Conservation (phyloP, 64 coral and sea anemone species). For the Platygyra sinensis region DNA sequence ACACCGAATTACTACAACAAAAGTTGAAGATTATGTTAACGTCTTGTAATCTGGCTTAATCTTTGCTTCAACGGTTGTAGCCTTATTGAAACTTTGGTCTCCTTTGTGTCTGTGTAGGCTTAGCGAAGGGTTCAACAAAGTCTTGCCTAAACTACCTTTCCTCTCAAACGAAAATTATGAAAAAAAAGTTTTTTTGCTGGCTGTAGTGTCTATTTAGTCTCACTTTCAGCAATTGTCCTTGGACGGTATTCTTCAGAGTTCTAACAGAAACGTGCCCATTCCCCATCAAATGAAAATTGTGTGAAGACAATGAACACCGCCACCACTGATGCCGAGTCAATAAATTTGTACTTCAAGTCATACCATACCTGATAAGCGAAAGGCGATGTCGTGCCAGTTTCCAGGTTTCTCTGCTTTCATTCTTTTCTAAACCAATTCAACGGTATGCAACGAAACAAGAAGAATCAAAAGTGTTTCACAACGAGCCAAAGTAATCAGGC, state of each 20-base stretch:
- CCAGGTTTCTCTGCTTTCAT: slow-evolving; percentile 10
- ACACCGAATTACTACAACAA: background rate
- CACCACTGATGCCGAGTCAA: background rate
- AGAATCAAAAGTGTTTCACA: background rate
- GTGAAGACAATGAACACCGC: background rate
- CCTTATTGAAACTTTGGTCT: too few species aligned
- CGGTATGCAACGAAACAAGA: too few species aligned
- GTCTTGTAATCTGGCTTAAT: too few species aligned
- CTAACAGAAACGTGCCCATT: background rate
- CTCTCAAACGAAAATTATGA: too few species aligned
- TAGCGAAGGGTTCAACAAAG: too few species aligned
- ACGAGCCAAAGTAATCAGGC: background rate
- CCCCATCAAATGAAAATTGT: background rate
- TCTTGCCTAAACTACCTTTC: too few species aligned
- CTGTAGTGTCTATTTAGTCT: background rate
- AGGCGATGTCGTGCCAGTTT: slow-evolving; percentile 39
- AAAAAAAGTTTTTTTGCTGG: background rate
- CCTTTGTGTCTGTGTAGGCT: too few species aligned
- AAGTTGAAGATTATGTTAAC: background rate
- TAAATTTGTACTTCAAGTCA: background rate
- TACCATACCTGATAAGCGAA: slow-evolving; percentile 36
- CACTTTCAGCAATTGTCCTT: background rate
- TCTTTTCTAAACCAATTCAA: background rate
- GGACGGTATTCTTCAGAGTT: background rate
- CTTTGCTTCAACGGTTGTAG: too few species aligned